Base-by-base conservation (phyloP, 2,888 invertebrate genomes). In the Eucera pruinosa region DNA sequence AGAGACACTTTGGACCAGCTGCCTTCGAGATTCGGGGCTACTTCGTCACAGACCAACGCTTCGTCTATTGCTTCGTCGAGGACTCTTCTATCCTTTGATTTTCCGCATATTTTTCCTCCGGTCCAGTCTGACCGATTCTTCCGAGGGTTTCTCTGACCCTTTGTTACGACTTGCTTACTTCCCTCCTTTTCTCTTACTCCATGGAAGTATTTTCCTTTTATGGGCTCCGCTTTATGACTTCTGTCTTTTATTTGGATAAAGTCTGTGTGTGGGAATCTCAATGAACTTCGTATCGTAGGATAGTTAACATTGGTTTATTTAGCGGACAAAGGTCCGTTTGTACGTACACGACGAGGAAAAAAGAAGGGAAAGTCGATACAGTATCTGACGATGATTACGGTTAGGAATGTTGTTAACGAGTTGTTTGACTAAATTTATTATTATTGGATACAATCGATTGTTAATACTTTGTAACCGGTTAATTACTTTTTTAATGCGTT, bases 21-120 rank as follows among this genome's bases (percentile, higher is more conserved):
- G 69, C 13, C 33, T n/a, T 20, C 55, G 39, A 47, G 25, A 4
- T 33, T n/a, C 57, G 33, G 39, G 36, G n/a, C 15, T 30, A 70
- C 73, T 70, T 62, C n/a, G 70, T 62, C 71, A 27, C 73, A 62
- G 73, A 18, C 62, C 55, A 57, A 36, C 70, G 23, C 39, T 13
- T 30, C 47, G 45, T 7, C 54, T 52, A 23, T 58, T 50, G 43
- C 33, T 3, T 6, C 39, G 33, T 67, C 66, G 55, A 73, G 55
- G 48, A 27, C 55, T 33, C 50, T 65, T 20, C 36, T 23, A 7
- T 27, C 43, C 66, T 64, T 48, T 20, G 60, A 47, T 47, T 58
- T 47, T 65, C 52, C 58, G 52, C 47, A 65, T 65, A 60, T 52
- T 50, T 70, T 62, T 39, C 72, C 2, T 23, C 30, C 20, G 13